These are phyloP conservation scores for Epinephelus coioides DNA, from an alignment of 2,797 vertebrate genomes.

Conservation along the genomic window DNA sequence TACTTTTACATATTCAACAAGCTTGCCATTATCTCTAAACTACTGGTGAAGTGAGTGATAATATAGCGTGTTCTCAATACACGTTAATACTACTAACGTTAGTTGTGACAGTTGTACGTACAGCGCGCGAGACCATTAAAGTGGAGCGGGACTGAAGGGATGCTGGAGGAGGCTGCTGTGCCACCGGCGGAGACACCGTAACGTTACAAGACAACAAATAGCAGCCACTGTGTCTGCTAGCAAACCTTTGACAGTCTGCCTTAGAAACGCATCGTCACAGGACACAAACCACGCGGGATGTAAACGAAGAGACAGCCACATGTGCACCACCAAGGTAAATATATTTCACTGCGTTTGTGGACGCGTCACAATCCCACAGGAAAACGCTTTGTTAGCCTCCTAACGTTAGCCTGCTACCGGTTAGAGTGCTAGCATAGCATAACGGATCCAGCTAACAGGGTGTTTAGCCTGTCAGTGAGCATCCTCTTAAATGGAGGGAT, in stretches of 20 bases:
- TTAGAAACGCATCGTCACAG: not conserved
- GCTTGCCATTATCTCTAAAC: not conserved
- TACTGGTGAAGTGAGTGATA: accelerated
- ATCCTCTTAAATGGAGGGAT: not conserved
- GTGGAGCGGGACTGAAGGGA: conserved; percentile 23
- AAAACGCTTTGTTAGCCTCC: conserved; percentile 19
- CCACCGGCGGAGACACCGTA: conserved; percentile 19
- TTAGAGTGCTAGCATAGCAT: conserved; percentile 29
- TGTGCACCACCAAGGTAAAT: conserved; percentile 58
- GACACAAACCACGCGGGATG: not conserved
- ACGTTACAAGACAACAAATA: conserved; percentile 25
- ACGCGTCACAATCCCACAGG: accelerated
- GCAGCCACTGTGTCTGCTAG: conserved; percentile 25
- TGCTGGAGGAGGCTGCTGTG: conserved; percentile 47
- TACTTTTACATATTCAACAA: not conserved
- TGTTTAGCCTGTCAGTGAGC: conserved; percentile 4
- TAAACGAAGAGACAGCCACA: conserved; percentile 31
- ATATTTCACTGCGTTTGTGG: not conserved
- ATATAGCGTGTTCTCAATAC: accelerated
- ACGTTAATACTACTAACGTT: too few relatives aligned
- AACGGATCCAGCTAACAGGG: conserved; percentile 17
- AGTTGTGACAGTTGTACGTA: not conserved
- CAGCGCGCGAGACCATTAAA: not conserved
- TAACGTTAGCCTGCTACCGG: conserved; percentile 39
- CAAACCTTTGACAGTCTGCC: not conserved